Evolutionary conservation across 2,888 invertebrate species (phyloP).

Genomic region (Lasioglossum pauxillum): DNA sequence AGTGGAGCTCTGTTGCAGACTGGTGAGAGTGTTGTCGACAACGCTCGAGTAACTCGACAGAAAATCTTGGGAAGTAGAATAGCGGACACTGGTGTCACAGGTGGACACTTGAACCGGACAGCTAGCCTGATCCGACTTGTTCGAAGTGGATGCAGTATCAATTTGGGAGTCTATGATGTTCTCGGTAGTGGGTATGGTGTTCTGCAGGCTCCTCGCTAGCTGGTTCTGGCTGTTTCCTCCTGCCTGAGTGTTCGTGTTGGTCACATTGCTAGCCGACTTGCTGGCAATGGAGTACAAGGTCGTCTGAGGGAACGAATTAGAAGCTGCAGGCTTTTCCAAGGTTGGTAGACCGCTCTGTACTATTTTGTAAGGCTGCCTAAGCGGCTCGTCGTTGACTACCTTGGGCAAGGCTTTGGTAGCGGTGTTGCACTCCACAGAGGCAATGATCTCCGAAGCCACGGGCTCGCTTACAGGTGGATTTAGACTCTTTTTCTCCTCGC

Average conservation of each 20-base stretch:
- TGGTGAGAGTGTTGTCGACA: constrained; percentile 37
- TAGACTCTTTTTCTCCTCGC: constrained; percentile 56
- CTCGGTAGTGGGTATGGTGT: constrained; percentile 16
- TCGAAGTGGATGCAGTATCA: constrained; percentile 33
- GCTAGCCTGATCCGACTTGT: constrained; percentile 38
- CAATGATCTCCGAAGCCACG: constrained; percentile 48
- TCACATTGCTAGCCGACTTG: constrained; percentile 32
- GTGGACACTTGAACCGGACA: constrained; percentile 55
- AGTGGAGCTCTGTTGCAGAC: constrained; percentile 55
- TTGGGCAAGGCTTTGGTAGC: constrained; percentile 77
- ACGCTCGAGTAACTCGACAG: constrained; percentile 73
- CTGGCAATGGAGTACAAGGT: constrained; percentile 48
- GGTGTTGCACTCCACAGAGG: constrained; percentile 51
- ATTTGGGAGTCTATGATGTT: constrained; percentile 42
- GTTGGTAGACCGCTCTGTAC: constrained; percentile 67
- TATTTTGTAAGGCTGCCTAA: constrained; percentile 80
- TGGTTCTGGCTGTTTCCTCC: constrained; percentile 42
- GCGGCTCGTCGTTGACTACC: constrained; percentile 77
- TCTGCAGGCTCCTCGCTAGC: constrained; percentile 35
- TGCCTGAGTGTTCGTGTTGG: constrained; percentile 34
- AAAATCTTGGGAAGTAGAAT: constrained; percentile 73
- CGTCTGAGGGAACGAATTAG: constrained; percentile 53
- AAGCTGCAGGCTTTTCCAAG: constrained; percentile 58
- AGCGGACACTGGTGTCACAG: constrained; percentile 68
- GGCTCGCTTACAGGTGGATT: constrained; percentile 42